These are phyloP conservation scores for Apostichopus japonicus DNA, from an alignment of 35 echinoderm and acorn worm species.

Conservation along the genomic window DNA sequence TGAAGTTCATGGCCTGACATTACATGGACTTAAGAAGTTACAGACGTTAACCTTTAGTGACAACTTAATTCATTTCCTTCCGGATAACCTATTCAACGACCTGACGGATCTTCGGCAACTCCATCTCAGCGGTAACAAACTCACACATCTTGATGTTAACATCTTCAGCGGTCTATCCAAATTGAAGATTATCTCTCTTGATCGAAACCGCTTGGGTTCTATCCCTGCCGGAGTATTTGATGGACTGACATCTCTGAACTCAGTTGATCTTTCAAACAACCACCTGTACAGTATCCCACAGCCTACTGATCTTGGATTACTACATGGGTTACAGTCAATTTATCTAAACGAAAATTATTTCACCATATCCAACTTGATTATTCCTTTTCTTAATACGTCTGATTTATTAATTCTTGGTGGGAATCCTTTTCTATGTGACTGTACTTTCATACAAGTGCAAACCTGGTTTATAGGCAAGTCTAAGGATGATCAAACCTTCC, in stretches of 20 bases:
- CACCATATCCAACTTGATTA: neutral
- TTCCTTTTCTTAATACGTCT: neutral
- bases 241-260: neutral
- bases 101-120: neutral
- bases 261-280: neutral
- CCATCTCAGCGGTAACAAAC: neutral
- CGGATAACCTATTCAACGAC: neutral
- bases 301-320: neutral
- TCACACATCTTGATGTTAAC: neutral
- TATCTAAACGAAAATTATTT: neutral
- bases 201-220: neutral
- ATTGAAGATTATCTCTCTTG: neutral
- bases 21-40: neutral
- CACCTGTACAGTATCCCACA: neutral
- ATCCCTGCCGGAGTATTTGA: neutral
- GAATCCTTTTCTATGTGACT: conserved; percentile 22
- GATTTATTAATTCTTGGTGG: neutral
- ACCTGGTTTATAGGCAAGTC: neutral
- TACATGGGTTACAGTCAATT: neutral
- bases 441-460: neutral
- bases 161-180: conserved; percentile 2
- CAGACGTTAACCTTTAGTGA: neutral
- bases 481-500: neutral
- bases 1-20: neutral
- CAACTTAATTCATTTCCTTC: neutral